Evolutionary conservation across 2,113 vertebrate genomes (phyloP), one percentile per base, ranked within the genome.

Genomic region (Notarius lentiginosus): DNA sequence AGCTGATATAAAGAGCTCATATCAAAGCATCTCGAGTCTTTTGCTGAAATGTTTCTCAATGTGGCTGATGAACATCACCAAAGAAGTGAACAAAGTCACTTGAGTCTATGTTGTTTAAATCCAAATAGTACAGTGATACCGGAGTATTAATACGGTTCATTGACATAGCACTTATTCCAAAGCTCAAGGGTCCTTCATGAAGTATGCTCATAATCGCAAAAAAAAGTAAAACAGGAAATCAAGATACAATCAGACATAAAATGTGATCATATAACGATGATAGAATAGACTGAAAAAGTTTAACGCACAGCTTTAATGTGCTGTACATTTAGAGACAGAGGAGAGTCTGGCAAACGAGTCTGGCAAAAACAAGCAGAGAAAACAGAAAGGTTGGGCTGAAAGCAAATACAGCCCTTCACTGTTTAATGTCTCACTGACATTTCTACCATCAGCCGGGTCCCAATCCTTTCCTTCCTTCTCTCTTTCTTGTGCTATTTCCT

Each of bases 401-500:
- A 94, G 94, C 93, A 93, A 92, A 93, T 91, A 92, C 93, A 91
- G 92, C 88, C 91, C 90, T 89, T 90, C 90, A 91, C 94, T 96
- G 95, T 94, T 95, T 95, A 95, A 96, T 95, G 95, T 96, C 95
- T 95, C 88, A 27, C 93, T 95, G 95, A 96, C 95, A 95, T 96
- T 96, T 95, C 93, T 94, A 91, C 92, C 27, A 51, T 84, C 65
- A 88, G 55, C 84, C 60, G 75, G 30, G 82, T 93, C 91, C 92
- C 92, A 89, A 79, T 80, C 73, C 83, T 86, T 87, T 85, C 90
- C 88, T 30, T 41, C 47, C 77, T 63, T 58, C 5, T 12, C 41
- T 63, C 58, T 68, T 24, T 30, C 47, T 30, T 2, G 1, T 34
- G 34, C 34, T 34, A 34, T 34, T 65, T 47, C 24, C 41, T 63